A percentile compares a stretch with the other conserved stretches of the same genome.
Conservation (phyloP, 2,797 vertebrate species). For the Takifugu rubripes region DNA sequence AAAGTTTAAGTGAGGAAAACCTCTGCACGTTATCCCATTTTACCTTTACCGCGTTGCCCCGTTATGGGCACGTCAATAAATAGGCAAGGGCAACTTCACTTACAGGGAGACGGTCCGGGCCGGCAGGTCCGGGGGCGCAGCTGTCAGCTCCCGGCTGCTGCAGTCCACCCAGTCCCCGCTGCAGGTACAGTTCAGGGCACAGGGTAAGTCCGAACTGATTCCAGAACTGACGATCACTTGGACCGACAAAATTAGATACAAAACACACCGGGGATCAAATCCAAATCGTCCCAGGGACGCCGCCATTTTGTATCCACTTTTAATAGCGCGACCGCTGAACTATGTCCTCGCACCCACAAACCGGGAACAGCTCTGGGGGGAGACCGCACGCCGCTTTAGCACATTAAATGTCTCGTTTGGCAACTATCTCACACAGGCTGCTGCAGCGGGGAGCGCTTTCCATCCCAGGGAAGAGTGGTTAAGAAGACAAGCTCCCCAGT, state of each 20-base stretch:
- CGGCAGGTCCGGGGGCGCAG: slow-evolving; percentile 81
- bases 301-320: slow-evolving; percentile 86
- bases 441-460: neutral
- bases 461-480: slow-evolving; percentile 43
- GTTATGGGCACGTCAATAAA: slow-evolving; percentile 57
- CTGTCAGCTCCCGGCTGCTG: slow-evolving; percentile 76
- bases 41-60: slow-evolving; percentile 21
- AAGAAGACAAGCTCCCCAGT: slow-evolving; percentile 45
- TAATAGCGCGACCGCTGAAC: slow-evolving; percentile 68
- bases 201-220: slow-evolving; percentile 56
- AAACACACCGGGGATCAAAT: slow-evolving; percentile 61
- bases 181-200: slow-evolving; percentile 83
- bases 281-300: slow-evolving; percentile 73
- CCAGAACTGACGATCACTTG: slow-evolving; percentile 52
- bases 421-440: neutral
- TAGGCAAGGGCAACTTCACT: slow-evolving; percentile 65
- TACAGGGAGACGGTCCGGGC: slow-evolving; percentile 81
- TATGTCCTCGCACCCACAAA: slow-evolving; percentile 55
- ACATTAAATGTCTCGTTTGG: slow-evolving; percentile 25
- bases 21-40: neutral
- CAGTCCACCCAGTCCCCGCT: slow-evolving; percentile 81
- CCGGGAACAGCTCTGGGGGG: slow-evolving; percentile 26
- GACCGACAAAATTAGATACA: slow-evolving; percentile 70
- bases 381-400: slow-evolving; percentile 15
- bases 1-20: neutral